A percentile compares a stretch with the other conserved stretches of the same genome.
Evolutionary conservation across 92 coral and sea anemone species (phyloP).

Genomic region (Porites divaricata): DNA sequence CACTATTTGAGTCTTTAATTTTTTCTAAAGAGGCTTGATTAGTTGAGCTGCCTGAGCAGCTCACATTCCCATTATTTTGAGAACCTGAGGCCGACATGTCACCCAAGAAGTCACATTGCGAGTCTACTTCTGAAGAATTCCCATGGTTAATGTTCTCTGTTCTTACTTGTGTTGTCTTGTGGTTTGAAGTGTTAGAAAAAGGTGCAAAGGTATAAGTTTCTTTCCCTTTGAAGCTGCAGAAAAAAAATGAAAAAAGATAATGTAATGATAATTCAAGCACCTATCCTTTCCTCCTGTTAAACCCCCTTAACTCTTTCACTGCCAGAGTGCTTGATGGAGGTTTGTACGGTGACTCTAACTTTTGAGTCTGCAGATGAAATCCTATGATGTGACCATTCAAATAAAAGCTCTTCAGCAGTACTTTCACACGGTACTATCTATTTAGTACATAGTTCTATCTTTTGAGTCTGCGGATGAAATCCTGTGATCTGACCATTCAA

Average conservation of each 20-base stretch:
- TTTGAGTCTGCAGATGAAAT: too few species aligned
- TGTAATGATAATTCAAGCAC: too few species aligned
- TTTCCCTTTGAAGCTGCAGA: conserved; percentile 1
- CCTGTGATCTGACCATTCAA: too few species aligned
- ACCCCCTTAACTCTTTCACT: too few species aligned
- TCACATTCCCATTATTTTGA: neutral
- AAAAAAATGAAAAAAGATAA: neutral
- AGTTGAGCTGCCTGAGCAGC: neutral
- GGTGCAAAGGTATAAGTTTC: neutral
- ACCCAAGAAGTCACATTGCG: neutral
- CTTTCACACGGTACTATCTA: too few species aligned
- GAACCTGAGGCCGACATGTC: neutral
- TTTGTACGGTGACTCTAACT: too few species aligned
- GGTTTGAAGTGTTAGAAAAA: neutral
- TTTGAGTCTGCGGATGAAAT: too few species aligned
- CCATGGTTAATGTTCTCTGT: neutral
- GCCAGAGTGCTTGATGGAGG: too few species aligned
- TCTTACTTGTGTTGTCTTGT: neutral
- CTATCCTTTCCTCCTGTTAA: too few species aligned
- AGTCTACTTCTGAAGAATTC: neutral
- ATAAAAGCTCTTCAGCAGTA: too few species aligned
- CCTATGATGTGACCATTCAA: too few species aligned
- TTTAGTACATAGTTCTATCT: too few species aligned
- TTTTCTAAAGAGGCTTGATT: neutral
- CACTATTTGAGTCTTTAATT: neutral